These are phyloP conservation scores for Punctoribates punctum DNA, from an alignment of 2,888 invertebrate species.

Conservation along the genomic window DNA sequence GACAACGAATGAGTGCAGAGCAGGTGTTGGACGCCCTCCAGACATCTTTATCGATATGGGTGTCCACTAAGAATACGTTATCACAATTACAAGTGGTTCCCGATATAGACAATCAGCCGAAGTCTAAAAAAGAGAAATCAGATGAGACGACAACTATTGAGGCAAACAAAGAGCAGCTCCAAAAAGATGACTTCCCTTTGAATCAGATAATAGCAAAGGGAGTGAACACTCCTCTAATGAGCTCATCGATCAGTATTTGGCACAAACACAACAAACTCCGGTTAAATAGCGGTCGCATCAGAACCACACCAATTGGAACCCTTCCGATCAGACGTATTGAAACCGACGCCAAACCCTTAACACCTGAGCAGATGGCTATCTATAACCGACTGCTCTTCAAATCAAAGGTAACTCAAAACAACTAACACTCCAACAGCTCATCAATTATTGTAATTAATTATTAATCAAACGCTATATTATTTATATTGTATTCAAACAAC, in stretches of 20 bases:
- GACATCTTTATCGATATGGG: conserved; percentile 53
- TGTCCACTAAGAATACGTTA: conserved; percentile 24
- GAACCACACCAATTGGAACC: conserved; percentile 35
- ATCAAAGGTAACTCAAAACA: background rate
- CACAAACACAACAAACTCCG: background rate
- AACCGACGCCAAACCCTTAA: conserved; percentile 48
- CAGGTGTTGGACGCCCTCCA: conserved; percentile 61
- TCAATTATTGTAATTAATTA: too few relatives aligned
- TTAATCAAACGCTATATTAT: background rate
- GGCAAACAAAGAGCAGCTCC: conserved; percentile 31
- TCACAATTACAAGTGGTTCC: conserved; percentile 47
- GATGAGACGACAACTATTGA: conserved; percentile 1
- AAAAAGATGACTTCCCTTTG: conserved; percentile 16
- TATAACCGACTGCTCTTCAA: background rate
- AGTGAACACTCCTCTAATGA: background rate
- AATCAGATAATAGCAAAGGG: background rate
- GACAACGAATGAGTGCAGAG: conserved; percentile 64
- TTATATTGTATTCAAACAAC: background rate
- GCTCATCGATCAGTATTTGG: conserved; percentile 6
- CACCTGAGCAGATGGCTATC: conserved; percentile 43
- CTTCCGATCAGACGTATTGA: conserved; percentile 48
- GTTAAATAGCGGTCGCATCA: background rate
- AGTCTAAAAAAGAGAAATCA: background rate
- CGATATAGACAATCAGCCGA: conserved; percentile 44
- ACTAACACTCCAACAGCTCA: background rate